Evolutionary conservation across 2,113 vertebrate genomes (phyloP).

Genomic region (Calonectris borealis): DNA sequence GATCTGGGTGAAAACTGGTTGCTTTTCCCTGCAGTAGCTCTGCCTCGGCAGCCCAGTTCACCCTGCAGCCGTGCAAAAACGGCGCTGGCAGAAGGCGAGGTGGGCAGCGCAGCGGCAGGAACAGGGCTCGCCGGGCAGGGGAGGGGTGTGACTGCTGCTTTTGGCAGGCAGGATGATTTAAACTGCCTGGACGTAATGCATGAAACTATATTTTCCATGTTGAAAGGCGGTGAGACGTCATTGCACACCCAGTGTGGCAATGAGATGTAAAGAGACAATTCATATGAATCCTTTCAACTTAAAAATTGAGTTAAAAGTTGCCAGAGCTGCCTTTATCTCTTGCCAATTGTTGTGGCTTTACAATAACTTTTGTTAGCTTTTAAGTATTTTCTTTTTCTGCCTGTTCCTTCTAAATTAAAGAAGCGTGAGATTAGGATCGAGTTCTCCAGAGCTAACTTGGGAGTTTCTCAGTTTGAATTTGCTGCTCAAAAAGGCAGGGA

Average conservation of each 20-base stretch:
- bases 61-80: not conserved
- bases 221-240: not conserved
- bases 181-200: not conserved
- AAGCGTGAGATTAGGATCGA: not conserved
- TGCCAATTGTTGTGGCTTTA: not conserved
- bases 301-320: not conserved
- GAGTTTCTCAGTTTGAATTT: not conserved
- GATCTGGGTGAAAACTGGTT: not conserved
- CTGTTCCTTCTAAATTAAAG: not conserved
- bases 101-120: not conserved
- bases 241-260: not conserved
- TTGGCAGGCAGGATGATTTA: conserved; percentile 12
- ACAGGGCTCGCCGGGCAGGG: not conserved
- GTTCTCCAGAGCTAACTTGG: not conserved
- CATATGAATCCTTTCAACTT: not conserved
- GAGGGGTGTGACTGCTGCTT: not conserved
- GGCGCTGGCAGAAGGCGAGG: not conserved
- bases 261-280: not conserved
- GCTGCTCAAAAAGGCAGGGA: not conserved
- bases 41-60: not conserved
- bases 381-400: not conserved
- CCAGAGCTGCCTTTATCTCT: not conserved
- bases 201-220: conserved; percentile 21
- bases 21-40: not conserved
- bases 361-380: not conserved